Evolutionary conservation across 37 sponge, comb jelly and placozoan species (phyloP).

Genomic region (Theonella swinhoei): DNA sequence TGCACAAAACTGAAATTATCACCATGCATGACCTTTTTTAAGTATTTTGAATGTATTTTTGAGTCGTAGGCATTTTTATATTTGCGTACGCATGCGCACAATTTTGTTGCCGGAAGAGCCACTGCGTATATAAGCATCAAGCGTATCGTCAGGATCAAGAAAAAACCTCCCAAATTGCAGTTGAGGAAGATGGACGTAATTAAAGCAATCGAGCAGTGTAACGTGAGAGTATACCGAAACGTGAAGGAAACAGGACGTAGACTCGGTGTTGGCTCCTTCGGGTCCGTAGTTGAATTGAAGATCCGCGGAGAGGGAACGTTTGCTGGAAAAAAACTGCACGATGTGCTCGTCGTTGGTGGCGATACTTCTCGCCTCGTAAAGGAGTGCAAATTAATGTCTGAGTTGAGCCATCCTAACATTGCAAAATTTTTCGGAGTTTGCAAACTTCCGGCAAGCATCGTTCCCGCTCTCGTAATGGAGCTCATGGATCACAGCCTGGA

Average conservation of each 20-base stretch:
- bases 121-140: too few relatives aligned
- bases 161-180: too few relatives aligned
- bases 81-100: too few relatives aligned
- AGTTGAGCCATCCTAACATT: neutral
- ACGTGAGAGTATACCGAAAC: neutral
- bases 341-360: neutral
- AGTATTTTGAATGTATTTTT: too few relatives aligned
- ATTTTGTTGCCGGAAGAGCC: too few relatives aligned
- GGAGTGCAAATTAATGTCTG: neutral
- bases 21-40: too few relatives aligned
- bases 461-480: neutral
- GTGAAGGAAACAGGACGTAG: neutral
- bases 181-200: neutral
- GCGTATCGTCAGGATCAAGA: too few relatives aligned
- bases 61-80: too few relatives aligned
- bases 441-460: neutral
- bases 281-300: neutral
- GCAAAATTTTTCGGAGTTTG: neutral
- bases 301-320: neutral
- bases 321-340: neutral
- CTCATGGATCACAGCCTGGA: neutral
- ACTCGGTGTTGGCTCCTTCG: neutral
- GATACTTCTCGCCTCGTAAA: neutral
- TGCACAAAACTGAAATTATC: too few relatives aligned
- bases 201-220: neutral